A percentile compares a stretch with the other conserved stretches of the same genome.
phyloP scores from a whole-genome alignment of 2,797 vertebrate species.

The Ceryle rudis region DNA sequence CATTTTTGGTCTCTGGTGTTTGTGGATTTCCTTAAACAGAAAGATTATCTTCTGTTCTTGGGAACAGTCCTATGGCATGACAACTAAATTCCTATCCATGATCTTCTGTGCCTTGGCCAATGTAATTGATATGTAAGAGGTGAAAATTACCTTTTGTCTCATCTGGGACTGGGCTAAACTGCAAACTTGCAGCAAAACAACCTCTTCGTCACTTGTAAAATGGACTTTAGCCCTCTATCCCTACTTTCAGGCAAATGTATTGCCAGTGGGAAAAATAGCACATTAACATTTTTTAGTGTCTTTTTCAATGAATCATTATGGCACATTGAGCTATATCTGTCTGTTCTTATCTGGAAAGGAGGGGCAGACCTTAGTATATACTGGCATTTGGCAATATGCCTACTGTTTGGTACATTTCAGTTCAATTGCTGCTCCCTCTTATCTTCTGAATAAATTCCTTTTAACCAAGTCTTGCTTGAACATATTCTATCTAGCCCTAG shows the following conservation, averaged over 20 bases:
- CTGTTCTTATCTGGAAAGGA: not conserved
- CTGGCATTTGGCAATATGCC: not conserved
- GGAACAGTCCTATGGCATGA: not conserved
- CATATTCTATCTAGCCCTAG: not conserved
- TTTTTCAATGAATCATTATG: not conserved
- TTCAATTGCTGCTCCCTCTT: constrained; percentile 28
- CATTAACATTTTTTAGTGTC: not conserved
- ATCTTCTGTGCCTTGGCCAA: not conserved
- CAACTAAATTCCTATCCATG: not conserved
- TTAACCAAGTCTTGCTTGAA: constrained; percentile 41
- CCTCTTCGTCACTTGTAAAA: not conserved
- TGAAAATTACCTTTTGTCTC: constrained; percentile 31
- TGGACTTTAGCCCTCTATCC: not conserved
- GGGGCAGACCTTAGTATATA: not conserved
- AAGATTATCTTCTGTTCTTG: not conserved
- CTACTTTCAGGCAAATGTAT: not conserved
- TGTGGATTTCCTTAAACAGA: not conserved
- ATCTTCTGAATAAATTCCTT: constrained; percentile 50
- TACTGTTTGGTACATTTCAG: not conserved
- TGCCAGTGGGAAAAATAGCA: not conserved
- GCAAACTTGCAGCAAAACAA: not conserved
- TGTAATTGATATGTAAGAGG: not conserved
- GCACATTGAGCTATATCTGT: not conserved
- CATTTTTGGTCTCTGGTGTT: not conserved
- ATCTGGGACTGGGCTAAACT: not conserved